A percentile compares a stretch with the other conserved stretches of the same genome.
These are phyloP conservation scores for Calliopsis andreniformis DNA, from an alignment of 1,140 invertebrate genomes.

Conservation along the genomic window DNA sequence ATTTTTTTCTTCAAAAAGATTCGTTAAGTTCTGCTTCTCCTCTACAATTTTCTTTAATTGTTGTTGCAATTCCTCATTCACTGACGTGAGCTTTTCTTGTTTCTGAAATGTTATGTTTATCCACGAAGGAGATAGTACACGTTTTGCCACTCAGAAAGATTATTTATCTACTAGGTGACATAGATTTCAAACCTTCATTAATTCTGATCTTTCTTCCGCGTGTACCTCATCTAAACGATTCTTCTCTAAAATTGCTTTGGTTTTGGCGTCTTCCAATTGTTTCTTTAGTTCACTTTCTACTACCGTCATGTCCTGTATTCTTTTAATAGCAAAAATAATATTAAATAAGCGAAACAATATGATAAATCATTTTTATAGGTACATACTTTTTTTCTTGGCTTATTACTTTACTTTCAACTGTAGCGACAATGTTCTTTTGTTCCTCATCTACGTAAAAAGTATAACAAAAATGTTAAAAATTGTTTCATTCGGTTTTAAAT, in stretches of 20 bases:
- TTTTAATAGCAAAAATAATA: slow-evolving; percentile 20
- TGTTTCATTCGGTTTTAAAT: not conserved
- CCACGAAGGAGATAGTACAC: not conserved
- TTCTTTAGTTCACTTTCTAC: slow-evolving; percentile 31
- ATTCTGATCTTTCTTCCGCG: slow-evolving; percentile 43
- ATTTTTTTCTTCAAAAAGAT: slow-evolving; percentile 32
- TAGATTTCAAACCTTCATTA: slow-evolving; percentile 35
- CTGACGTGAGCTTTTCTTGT: slow-evolving; percentile 32
- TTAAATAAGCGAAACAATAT: not conserved
- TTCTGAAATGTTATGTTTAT: slow-evolving; percentile 37
- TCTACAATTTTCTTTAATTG: slow-evolving; percentile 33
- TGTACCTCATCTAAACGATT: slow-evolving; percentile 29
- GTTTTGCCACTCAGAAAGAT: slow-evolving; percentile 9
- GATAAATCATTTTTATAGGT: slow-evolving; percentile 14
- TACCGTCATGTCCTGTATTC: slow-evolving; percentile 41
- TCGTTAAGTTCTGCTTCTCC: slow-evolving; percentile 27
- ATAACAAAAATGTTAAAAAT: not conserved
- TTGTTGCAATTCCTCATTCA: slow-evolving; percentile 33
- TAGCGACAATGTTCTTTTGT: slow-evolving; percentile 1
- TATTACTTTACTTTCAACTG: slow-evolving; percentile 20
- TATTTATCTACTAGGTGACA: slow-evolving; percentile 33
- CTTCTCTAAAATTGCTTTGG: slow-evolving; percentile 34
- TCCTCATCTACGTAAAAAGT: slow-evolving; percentile 29
- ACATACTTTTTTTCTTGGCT: slow-evolving; percentile 56
- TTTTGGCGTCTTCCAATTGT: slow-evolving; percentile 28